phyloP scores from a whole-genome alignment of 2,113 vertebrate genomes.

The human region DNA sequence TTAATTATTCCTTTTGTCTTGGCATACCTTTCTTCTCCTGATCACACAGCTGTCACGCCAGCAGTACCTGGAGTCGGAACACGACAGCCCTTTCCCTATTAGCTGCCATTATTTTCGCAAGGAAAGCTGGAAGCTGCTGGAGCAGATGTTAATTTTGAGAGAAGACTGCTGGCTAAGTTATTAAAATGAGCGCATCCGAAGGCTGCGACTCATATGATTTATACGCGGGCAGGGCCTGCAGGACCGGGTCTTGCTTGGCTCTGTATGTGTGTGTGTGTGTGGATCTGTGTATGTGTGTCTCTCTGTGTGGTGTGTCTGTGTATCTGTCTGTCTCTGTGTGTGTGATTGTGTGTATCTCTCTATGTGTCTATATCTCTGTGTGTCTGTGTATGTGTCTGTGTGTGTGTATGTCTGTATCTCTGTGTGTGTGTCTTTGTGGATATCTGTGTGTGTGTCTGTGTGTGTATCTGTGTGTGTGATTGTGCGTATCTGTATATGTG shows the following conservation, averaged over 20 bases:
- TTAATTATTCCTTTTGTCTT: conserved; percentile 86
- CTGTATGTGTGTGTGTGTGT: not conserved
- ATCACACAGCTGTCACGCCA: conserved; percentile 82
- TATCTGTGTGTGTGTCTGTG: no score
- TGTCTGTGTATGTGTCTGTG: not conserved
- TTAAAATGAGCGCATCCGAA: conserved; percentile 63
- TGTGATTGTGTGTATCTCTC: no score
- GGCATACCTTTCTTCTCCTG: conserved; percentile 67
- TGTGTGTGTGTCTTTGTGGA: not conserved
- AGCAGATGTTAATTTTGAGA: conserved; percentile 78
- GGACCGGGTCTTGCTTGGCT: not conserved
- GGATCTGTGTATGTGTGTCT: no score
- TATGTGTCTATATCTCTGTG: not conserved
- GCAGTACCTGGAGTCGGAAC: conserved; percentile 76
- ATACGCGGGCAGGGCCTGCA: not conserved
- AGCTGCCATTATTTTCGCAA: conserved; percentile 75
- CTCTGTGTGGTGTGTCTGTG: not conserved
- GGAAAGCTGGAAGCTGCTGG: conserved; percentile 64
- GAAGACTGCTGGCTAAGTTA: conserved; percentile 63
- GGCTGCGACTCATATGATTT: conserved; percentile 49
- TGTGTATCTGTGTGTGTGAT: not conserved
- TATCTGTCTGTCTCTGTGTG: no score
- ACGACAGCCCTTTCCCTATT: conserved; percentile 78
- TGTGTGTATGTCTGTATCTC: rapidly evolving
- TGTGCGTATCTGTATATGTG: not conserved